Evolutionary conservation across 2,797 vertebrate genomes (phyloP).

Genomic region (Morelia viridis): DNA sequence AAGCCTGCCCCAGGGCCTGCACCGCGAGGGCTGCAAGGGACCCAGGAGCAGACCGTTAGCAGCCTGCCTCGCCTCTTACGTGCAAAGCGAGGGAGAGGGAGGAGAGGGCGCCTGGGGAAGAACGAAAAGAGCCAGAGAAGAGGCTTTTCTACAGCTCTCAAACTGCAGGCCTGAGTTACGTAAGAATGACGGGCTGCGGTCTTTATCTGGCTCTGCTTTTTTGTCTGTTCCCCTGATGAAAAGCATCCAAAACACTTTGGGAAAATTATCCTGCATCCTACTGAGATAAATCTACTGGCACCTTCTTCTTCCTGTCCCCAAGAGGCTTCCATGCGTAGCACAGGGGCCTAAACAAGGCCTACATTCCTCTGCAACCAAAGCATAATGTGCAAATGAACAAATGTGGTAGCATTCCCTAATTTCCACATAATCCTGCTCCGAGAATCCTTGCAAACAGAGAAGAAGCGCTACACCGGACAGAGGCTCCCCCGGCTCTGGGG

Average conservation of each 20-base stretch:
- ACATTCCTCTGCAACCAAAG: background rate
- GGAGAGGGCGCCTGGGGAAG: background rate
- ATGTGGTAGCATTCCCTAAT: rapidly evolving
- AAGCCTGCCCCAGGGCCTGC: background rate
- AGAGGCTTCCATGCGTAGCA: background rate
- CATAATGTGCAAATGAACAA: background rate
- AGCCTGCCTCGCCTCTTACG: background rate
- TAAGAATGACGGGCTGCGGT: background rate
- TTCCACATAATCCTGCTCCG: background rate
- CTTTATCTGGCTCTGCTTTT: background rate
- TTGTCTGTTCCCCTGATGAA: background rate
- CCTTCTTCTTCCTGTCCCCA: too few species aligned
- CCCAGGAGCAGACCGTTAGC: background rate
- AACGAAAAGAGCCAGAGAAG: background rate
- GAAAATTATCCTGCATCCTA: background rate
- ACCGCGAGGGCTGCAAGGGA: background rate
- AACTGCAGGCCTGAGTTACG: background rate
- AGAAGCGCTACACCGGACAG: background rate
- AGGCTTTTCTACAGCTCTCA: background rate
- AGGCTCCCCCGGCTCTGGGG: background rate
- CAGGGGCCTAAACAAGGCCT: background rate
- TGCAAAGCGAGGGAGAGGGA: background rate
- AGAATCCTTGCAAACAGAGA: background rate
- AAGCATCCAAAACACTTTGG: background rate
- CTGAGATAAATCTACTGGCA: background rate